Evolutionary conservation across 2,797 vertebrate species (phyloP).

Genomic region (Labeo calbasu): DNA sequence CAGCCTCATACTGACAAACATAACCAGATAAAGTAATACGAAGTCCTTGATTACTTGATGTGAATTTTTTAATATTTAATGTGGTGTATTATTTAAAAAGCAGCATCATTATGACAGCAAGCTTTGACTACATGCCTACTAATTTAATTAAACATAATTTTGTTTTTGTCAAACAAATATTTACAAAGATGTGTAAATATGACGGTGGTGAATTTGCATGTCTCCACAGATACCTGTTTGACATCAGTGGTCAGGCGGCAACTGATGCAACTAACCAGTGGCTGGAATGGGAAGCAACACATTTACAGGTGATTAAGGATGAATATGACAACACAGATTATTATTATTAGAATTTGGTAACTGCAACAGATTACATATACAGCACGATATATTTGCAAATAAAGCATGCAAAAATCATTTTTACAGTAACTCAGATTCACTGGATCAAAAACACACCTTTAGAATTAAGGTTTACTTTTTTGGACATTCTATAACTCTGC

Average conservation of each 20-base stretch:
- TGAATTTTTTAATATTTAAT: not conserved
- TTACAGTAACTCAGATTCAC: no score
- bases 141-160: no score
- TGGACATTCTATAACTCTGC: not conserved
- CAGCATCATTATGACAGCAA: not conserved
- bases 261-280: conserved; percentile 83
- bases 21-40: not conserved
- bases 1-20: not conserved
- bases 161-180: not conserved
- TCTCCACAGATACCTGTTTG: conserved; percentile 83
- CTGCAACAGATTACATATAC: not conserved
- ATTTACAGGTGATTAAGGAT: conserved; percentile 81
- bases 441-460: not conserved
- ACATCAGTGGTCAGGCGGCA: conserved; percentile 77
- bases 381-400: not conserved
- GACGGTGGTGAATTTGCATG: not conserved
- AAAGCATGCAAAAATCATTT: not conserved
- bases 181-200: no score
- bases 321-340: not conserved
- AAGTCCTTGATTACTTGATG: no score
- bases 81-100: not conserved
- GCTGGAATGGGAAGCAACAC: conserved; percentile 91
- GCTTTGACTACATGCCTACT: not conserved
- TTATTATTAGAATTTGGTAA: not conserved
- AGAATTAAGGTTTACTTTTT: not conserved